Conservation (phyloP, 2,113 vertebrate species). For the Calidris pygmaea region DNA sequence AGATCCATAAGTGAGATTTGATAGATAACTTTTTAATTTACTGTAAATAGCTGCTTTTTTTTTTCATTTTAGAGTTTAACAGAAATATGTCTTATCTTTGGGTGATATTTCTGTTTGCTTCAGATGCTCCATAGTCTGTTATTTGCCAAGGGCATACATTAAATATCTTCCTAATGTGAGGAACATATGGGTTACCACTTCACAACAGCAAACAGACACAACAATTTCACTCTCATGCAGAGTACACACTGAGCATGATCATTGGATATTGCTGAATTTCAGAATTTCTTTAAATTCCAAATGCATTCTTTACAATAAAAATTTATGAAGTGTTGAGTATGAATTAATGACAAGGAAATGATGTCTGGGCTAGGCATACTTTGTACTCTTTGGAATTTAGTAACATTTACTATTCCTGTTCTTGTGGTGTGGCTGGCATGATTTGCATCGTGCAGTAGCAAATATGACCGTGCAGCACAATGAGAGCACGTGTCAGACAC, state of each 20-base stretch:
- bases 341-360: background rate
- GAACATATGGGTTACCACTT: slow-evolving; percentile 36
- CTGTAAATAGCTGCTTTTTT: background rate
- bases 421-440: background rate
- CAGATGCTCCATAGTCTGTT: background rate
- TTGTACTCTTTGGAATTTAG: background rate
- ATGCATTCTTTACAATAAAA: background rate
- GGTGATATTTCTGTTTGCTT: slow-evolving; percentile 22
- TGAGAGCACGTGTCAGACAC: background rate
- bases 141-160: slow-evolving; percentile 50
- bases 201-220: background rate
- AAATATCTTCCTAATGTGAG: slow-evolving; percentile 4
- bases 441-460: background rate
- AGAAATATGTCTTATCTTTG: background rate
- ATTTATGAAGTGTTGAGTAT: background rate
- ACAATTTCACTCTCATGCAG: background rate
- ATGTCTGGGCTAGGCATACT: background rate
- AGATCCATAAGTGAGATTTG: slow-evolving; percentile 1
- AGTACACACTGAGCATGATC: background rate
- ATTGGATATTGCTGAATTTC: background rate
- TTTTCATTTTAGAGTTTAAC: background rate
- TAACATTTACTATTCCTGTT: background rate
- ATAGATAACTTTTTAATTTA: slow-evolving; percentile 58
- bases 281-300: background rate
- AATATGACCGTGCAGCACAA: rapidly evolving